A percentile compares a stretch with the other conserved stretches of the same genome.
Conservation (phyloP, 2,113 vertebrate genomes). For the crab-eating macaque (Macaca fascicularis) region T2T-MFA8v1.1 NC_088391.1:37480001-37480500, state of each 20-base stretch:
- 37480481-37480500: background rate
- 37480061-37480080: background rate
- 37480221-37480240: background rate
- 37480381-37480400: background rate
- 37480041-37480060: background rate
- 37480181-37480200: background rate
- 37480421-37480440: background rate
- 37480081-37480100: background rate
- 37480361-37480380: background rate
- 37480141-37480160: background rate
- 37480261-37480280: background rate
- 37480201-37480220: background rate
- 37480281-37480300: background rate
- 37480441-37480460: background rate
- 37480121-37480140: background rate
- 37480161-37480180: background rate
- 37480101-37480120: background rate
- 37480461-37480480: background rate
- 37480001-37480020: background rate
- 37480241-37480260: background rate
- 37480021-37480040: background rate
- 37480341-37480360: background rate
- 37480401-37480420: background rate
- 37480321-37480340: background rate
- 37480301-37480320: background rate